These are phyloP conservation scores for Acanthurus leucopareius DNA, from an alignment of 2,797 vertebrate species.

Conservation along the genomic window DNA sequence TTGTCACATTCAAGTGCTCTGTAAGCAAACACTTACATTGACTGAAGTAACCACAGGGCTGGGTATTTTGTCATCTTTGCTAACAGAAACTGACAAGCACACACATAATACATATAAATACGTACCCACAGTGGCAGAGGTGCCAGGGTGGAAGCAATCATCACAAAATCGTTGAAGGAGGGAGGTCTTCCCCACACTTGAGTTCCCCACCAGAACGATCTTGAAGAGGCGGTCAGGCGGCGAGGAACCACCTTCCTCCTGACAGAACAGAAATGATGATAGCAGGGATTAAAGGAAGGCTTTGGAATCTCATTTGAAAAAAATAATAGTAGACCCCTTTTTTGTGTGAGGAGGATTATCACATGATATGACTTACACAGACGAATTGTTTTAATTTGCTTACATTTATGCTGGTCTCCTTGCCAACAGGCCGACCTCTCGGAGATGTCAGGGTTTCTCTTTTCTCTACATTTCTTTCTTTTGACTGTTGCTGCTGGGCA, in stretches of 20 bases:
- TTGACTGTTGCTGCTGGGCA: slow-evolving; percentile 22
- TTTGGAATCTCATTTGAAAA: background rate
- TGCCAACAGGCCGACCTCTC: slow-evolving; percentile 90
- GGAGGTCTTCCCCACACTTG: slow-evolving; percentile 94
- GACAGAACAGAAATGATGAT: slow-evolving; percentile 36
- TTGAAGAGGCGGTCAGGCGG: slow-evolving; percentile 93
- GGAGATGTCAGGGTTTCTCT: slow-evolving; percentile 76
- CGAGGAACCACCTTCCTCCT: slow-evolving; percentile 84
- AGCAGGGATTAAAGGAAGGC: background rate
- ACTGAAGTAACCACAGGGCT: slow-evolving; percentile 18
- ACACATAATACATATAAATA: background rate
- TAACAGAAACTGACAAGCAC: background rate
- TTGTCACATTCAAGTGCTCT: background rate
- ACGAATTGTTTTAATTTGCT: slow-evolving; percentile 66
- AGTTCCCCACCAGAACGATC: slow-evolving; percentile 93
- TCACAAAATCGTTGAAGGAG: slow-evolving; percentile 92
- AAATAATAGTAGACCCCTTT: background rate
- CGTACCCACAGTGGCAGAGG: slow-evolving; percentile 92
- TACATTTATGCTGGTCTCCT: slow-evolving; percentile 88
- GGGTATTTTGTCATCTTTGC: background rate
- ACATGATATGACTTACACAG: background rate
- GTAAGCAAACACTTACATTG: slow-evolving; percentile 3
- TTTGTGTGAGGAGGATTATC: background rate
- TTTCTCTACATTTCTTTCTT: slow-evolving; percentile 12
- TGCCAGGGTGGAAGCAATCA: slow-evolving; percentile 86